Percentiles rank a stretch among this genome's conserved stretches.
These are phyloP conservation scores for Sebastes flavidus DNA, from an alignment of 2,797 vertebrate species.

Conservation along the genomic window DNA sequence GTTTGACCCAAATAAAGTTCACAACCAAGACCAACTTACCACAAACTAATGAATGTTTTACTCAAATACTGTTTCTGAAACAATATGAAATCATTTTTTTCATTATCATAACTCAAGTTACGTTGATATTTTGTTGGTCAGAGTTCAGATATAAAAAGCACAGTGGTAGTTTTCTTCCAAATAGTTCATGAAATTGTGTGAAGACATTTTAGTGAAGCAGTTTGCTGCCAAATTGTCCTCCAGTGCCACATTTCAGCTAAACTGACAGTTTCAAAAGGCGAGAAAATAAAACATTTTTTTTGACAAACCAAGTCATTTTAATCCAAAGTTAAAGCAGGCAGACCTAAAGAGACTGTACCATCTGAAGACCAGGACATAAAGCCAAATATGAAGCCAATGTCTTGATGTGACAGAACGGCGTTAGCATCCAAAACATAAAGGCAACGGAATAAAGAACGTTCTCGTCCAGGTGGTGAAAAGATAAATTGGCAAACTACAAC, in stretches of 20 bases:
- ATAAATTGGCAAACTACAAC: slow-evolving; percentile 2
- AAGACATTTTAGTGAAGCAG: not conserved
- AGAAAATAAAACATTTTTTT: not conserved
- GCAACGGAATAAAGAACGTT: not conserved
- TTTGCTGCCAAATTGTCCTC: slow-evolving; percentile 4
- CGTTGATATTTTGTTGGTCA: not conserved
- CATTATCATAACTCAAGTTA: not conserved
- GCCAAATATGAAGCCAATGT: not conserved
- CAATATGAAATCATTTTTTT: not conserved
- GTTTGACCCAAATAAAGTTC: not conserved
- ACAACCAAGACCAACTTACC: not conserved
- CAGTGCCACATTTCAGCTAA: slow-evolving; percentile 2
- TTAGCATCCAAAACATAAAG: slow-evolving; percentile 7
- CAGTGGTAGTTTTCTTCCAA: not conserved
- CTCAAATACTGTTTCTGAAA: not conserved
- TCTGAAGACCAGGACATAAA: not conserved
- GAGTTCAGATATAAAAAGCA: not conserved
- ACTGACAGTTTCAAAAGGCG: not conserved
- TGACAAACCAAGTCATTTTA: not conserved
- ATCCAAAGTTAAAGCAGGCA: not conserved
- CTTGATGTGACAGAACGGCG: not conserved
- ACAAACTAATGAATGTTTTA: not conserved
- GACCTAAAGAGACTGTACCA: not conserved
- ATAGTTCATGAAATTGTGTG: not conserved
- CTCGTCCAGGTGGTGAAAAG: not conserved